Evolutionary conservation across 2,797 vertebrate species (phyloP).

Genomic region (Ctenosaura bakeri): DNA sequence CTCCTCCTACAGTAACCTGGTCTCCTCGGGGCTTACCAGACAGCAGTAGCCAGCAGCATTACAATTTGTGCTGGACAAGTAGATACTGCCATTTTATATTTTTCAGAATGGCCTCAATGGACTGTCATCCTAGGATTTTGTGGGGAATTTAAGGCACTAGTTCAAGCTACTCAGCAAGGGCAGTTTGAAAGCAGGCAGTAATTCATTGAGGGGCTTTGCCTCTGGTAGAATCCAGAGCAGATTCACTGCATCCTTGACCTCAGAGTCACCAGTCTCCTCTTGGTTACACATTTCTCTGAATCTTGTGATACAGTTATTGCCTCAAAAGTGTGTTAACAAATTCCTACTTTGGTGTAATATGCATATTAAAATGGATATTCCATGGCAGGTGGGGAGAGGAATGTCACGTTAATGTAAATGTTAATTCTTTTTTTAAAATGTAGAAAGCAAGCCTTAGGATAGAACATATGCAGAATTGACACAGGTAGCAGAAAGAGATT

Average conservation of each 20-base stretch:
- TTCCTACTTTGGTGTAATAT: background rate
- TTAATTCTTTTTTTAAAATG: too few species aligned
- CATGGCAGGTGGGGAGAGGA: too few species aligned
- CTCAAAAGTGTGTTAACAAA: background rate
- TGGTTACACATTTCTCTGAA: too few species aligned
- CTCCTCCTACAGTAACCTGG: background rate
- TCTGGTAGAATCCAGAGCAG: background rate
- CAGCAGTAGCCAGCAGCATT: background rate
- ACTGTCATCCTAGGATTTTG: too few species aligned
- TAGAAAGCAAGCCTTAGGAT: background rate
- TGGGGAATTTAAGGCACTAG: too few species aligned
- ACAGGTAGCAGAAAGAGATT: background rate
- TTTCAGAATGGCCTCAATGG: too few species aligned
- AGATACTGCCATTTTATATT: background rate
- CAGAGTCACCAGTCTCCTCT: too few species aligned
- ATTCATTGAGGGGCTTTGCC: background rate
- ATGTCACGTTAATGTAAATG: too few species aligned
- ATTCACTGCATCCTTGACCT: too few species aligned
- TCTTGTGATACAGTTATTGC: background rate
- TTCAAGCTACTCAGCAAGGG: too few species aligned
- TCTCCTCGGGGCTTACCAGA: background rate
- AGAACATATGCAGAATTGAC: background rate
- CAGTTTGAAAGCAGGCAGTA: background rate
- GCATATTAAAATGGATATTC: background rate
- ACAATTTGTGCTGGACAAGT: background rate